Evolutionary conservation across 2,888 invertebrate species (phyloP).

Genomic region (Deilephila elpenor): DNA sequence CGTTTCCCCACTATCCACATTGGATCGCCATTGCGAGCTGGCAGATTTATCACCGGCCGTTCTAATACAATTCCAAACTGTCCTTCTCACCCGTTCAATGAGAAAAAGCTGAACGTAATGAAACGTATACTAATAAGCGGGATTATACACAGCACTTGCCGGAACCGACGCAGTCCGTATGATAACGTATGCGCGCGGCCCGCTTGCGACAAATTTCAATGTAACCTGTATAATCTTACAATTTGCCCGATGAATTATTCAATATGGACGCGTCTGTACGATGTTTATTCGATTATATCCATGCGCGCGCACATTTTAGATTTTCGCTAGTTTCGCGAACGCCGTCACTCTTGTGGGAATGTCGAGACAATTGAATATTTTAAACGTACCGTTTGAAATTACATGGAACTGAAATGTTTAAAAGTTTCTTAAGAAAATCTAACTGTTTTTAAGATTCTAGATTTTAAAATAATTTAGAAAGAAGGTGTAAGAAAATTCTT

Average conservation of each 20-base stretch:
- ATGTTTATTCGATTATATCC: constrained; percentile 70
- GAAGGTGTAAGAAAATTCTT: too few species aligned
- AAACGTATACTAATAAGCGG: constrained; percentile 2
- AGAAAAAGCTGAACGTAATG: constrained; percentile 14
- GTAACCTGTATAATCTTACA: constrained; percentile 78
- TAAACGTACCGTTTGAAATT: background rate
- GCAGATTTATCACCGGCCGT: background rate
- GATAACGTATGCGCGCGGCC: constrained; percentile 54
- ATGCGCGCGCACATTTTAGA: constrained; percentile 15
- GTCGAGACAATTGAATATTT: background rate
- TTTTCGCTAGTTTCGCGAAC: constrained; percentile 10
- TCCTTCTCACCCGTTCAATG: background rate
- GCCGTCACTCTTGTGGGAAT: constrained; percentile 7
- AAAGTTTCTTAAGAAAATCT: too few species aligned
- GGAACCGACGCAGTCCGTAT: constrained; percentile 24
- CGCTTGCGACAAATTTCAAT: constrained; percentile 70
- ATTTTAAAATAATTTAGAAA: too few species aligned
- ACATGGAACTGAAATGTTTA: too few species aligned
- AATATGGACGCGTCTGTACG: constrained; percentile 60
- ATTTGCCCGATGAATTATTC: constrained; percentile 80
- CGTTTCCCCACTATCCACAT: background rate
- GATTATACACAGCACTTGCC: constrained; percentile 15
- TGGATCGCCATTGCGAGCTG: background rate
- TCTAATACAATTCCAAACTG: background rate
- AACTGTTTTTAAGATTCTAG: too few species aligned